Base-by-base conservation (phyloP, 2,888 invertebrate species). In the Blomia tropicalis region DNA sequence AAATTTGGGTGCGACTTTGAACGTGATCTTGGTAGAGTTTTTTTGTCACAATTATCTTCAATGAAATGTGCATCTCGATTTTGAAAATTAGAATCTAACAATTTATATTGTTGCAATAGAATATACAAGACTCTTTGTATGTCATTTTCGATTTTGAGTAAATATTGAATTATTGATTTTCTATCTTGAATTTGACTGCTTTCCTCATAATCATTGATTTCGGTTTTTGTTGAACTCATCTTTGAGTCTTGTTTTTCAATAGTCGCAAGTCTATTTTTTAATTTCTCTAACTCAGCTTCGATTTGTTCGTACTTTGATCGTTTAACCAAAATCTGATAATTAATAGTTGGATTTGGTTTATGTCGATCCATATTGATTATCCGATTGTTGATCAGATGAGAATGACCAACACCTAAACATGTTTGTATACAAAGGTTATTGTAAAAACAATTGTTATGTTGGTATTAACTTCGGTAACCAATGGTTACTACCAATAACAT, bases 131-230 rank as follows among this genome's bases (percentile, higher is more conserved):
- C 29, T 36, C 29, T 29, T 19, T 56, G 56, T 19, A 56, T 14
- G 29, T 56, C 56, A 27, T 56, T 30, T 25, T 56, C 56, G 29
- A 56, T 56, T 14, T 56, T 27, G 19, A 56, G 11, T 23, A 56
- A 25, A 3, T 27, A 19, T 27, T 56, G 56, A 56, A 14, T 56
- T 19, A 27, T 27, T 27, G 11, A 22, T 7, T 23, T n/a, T 22
- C 22, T 44, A n/a, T 5, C 17, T 19, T 14, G 22, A 47, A 22
- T 47, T 47, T 5, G 17, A 14, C 11, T 3, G 22, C 22, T 47
- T 3, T 47, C 11, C 11, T 47, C 19, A 25, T 23, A 14, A 19
- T 47, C 25, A 25, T 47, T 19, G 3, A 19, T 14, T 23, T 36
- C 36, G 36, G 36, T 36, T 36, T 36, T 17, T 7, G 36, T 36